A percentile compares a stretch with the other conserved stretches of the same genome.
Conservation (phyloP, 2,888 invertebrate genomes). For the Eupithecia exiguata region DNA sequence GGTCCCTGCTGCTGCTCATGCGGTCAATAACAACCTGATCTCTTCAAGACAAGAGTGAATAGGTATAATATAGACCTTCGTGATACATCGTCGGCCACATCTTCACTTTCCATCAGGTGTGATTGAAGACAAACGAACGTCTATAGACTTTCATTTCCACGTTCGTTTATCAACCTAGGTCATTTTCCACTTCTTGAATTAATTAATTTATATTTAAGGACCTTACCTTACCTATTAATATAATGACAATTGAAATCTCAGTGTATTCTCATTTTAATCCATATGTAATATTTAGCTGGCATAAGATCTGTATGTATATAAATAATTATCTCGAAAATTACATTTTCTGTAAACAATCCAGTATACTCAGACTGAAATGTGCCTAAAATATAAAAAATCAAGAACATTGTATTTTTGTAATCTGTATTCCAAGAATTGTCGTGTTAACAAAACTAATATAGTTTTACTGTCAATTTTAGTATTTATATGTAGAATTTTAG, state of each 20-base stretch:
- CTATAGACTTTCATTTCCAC: neutral
- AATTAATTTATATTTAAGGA: neutral
- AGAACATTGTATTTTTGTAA: conserved; percentile 1
- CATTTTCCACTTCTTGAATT: neutral
- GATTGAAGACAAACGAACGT: too few relatives aligned
- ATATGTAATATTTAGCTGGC: neutral
- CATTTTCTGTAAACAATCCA: neutral
- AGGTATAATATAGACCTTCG: too few relatives aligned
- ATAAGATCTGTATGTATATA: neutral
- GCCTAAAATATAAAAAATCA: conserved; percentile 21
- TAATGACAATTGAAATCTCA: conserved; percentile 1
- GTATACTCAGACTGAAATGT: conserved; percentile 35
- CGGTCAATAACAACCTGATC: too few relatives aligned
- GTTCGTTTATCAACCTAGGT: neutral
- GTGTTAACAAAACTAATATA: neutral
- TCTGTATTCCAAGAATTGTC: neutral
- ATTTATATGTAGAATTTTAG: neutral
- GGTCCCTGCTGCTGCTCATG: too few relatives aligned
- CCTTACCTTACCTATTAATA: neutral
- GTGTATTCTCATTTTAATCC: neutral
- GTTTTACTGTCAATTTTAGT: neutral
- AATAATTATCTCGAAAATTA: neutral
- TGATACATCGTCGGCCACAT: too few relatives aligned
- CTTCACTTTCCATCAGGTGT: too few relatives aligned
- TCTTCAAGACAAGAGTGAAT: too few relatives aligned